Conservation (phyloP, 2,113 vertebrate genomes). For the Muntiacus reevesi region DNA sequence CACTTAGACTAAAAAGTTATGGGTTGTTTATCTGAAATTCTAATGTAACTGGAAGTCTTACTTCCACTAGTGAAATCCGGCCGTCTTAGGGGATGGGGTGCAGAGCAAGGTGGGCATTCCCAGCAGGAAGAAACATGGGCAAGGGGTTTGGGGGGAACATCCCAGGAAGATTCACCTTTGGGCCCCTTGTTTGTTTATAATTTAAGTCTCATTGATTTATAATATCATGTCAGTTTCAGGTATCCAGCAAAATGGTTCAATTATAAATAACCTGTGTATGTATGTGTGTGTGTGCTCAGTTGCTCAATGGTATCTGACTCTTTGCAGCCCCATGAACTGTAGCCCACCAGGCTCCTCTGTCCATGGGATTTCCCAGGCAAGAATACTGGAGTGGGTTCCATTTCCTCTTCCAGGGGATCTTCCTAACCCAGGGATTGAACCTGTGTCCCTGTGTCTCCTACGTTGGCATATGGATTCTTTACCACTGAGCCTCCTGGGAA, state of each 20-base stretch:
- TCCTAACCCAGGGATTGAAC: background rate
- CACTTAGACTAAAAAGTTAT: background rate
- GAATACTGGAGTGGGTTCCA: background rate
- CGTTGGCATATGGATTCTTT: background rate
- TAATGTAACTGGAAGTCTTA: background rate
- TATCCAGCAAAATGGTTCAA: background rate
- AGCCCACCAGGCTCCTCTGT: background rate
- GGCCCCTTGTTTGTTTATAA: background rate
- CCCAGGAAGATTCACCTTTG: background rate
- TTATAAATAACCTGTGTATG: background rate
- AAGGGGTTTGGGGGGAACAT: background rate
- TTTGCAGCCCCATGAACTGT: background rate
- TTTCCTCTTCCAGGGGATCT: background rate
- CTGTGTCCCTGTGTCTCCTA: background rate
- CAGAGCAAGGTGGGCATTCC: background rate
- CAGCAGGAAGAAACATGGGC: background rate
- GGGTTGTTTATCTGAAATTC: background rate
- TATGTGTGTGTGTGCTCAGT: background rate
- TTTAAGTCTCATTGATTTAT: background rate
- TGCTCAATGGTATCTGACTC: background rate
- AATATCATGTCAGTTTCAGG: background rate
- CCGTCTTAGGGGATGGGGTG: background rate
- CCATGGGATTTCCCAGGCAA: background rate
- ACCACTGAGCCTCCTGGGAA: background rate
- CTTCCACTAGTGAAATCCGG: background rate